Conservation (phyloP, 2,113 vertebrate genomes). For the Archocentrus centrarchus region DNA sequence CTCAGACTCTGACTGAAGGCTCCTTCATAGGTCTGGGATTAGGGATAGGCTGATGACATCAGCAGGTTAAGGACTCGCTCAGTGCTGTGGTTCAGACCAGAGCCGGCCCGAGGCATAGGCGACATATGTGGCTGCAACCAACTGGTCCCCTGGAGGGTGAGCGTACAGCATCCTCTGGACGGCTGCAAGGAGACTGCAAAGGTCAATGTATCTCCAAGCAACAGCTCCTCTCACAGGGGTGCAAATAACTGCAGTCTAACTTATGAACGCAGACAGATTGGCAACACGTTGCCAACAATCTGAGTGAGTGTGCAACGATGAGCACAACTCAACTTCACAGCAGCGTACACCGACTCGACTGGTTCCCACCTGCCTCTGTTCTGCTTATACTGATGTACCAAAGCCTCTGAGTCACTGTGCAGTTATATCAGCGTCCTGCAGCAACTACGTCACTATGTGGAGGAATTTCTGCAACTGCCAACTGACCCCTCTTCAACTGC, state of each 20-base stretch:
- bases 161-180: rapidly evolving
- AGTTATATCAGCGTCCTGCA: background rate
- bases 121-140: too few relatives aligned
- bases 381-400: too few relatives aligned
- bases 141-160: too few relatives aligned
- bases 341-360: background rate
- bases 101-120: too few relatives aligned
- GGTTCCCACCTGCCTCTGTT: background rate
- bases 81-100: background rate
- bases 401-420: background rate
- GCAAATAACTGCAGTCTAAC: too few relatives aligned
- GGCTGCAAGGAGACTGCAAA: background rate
- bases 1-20: too few relatives aligned
- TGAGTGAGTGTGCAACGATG: background rate
- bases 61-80: background rate
- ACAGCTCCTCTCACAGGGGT: background rate
- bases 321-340: background rate
- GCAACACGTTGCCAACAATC: too few relatives aligned
- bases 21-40: too few relatives aligned
- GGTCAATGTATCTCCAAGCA: background rate
- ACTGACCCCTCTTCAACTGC: background rate
- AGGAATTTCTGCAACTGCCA: background rate
- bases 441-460: background rate
- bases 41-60: background rate
- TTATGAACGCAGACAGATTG: too few relatives aligned